phyloP scores from a whole-genome alignment of 2,113 vertebrate genomes.

The Rhodinocichla rosea region DNA sequence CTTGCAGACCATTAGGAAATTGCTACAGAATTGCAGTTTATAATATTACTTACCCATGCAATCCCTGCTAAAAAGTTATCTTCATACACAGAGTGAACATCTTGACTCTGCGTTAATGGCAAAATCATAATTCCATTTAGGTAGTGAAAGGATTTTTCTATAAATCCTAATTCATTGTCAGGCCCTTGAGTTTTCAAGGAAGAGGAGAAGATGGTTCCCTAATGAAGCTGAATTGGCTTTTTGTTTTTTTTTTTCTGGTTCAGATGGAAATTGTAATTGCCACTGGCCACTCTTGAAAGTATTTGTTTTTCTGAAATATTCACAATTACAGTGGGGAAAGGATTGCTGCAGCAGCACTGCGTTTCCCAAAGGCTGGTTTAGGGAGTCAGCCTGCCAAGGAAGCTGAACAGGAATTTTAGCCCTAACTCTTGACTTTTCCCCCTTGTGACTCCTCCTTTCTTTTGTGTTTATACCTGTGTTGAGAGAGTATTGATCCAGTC shows the following conservation, averaged over 20 bases:
- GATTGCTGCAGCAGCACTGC: neutral
- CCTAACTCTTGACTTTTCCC: neutral
- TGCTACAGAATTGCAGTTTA: neutral
- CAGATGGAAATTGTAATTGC: neutral
- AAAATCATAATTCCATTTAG: slow-evolving; percentile 21
- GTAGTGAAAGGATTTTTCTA: slow-evolving; percentile 7
- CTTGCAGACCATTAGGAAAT: slow-evolving; percentile 9
- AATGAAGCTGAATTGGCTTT: neutral
- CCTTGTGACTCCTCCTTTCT: neutral
- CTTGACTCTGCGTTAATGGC: slow-evolving; percentile 22
- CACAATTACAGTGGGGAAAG: neutral
- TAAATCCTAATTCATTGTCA: slow-evolving; percentile 22
- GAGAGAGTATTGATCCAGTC: neutral
- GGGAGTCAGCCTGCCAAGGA: neutral
- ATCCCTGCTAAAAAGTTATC: slow-evolving; percentile 12
- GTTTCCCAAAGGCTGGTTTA: neutral
- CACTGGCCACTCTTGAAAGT: neutral
- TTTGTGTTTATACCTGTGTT: neutral
- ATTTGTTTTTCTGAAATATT: neutral
- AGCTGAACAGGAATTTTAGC: neutral
- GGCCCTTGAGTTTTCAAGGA: neutral
- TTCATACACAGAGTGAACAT: neutral
- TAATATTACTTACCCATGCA: neutral
- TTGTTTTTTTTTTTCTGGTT: neutral
- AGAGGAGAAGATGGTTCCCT: neutral